Conservation (phyloP, 1,140 invertebrate species). For the Drosophila equinoxialis region DNA sequence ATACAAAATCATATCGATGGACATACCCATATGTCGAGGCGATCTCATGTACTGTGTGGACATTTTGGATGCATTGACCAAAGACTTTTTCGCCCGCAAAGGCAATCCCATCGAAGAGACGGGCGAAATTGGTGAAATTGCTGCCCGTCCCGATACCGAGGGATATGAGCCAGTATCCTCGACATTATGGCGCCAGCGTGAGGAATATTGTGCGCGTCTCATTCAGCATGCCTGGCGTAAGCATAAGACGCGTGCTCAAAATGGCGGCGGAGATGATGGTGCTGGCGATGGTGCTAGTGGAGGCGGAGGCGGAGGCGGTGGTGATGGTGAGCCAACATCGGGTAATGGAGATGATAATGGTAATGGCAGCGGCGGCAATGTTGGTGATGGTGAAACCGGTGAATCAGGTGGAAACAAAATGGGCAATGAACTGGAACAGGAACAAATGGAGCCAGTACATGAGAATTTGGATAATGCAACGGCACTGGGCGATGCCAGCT, state of each 20-base stretch:
- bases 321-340: conserved; percentile 35
- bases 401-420: conserved; percentile 17
- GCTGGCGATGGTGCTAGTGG: conserved; percentile 28
- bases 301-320: conserved; percentile 49
- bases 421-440: neutral
- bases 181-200: conserved; percentile 96
- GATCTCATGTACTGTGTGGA: conserved; percentile 99
- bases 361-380: conserved; percentile 11
- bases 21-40: conserved; percentile 98
- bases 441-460: conserved; percentile 14
- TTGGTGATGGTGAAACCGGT: neutral
- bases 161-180: conserved; percentile 97
- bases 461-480: conserved; percentile 11
- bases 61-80: conserved; percentile 97
- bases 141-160: conserved; percentile 90
- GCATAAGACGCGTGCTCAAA: conserved; percentile 88
- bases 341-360: conserved; percentile 24
- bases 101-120: conserved; percentile 95
- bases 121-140: conserved; percentile 91
- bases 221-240: conserved; percentile 97
- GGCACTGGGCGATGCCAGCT: conserved; percentile 16
- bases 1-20: conserved; percentile 99
- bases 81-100: conserved; percentile 98
- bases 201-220: conserved; percentile 96
- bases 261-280: conserved; percentile 65